Base-by-base conservation (phyloP, 2,113 vertebrate genomes). In the Larimichthys crocea region DNA sequence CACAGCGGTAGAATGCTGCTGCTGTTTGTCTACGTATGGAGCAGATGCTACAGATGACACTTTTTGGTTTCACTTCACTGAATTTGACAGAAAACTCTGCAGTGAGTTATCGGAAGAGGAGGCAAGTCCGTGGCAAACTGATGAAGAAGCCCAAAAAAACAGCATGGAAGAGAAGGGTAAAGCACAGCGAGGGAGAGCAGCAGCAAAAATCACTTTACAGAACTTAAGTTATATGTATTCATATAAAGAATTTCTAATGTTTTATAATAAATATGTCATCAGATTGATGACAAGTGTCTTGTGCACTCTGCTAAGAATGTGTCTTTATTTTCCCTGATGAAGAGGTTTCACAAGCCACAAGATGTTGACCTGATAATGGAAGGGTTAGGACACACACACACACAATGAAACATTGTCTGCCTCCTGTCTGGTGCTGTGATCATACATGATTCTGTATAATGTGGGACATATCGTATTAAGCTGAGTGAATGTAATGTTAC, bases 41-140 rank as follows among this genome's bases (percentile, higher is more conserved):
- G 42, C 8, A 65, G 74, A 5, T 31, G 46, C 24, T 56, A 19
- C 35, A 70, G 19, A 48, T 50, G 50, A 53, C 5, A 50, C 35
- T 14, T 35, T 74, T 46, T 16, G 52, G 40, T 53, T 29, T 17
- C 64, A 61, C 35, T 49, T 49, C 22, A 53, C 29, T 10, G 5
- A 56, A 71, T 67, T 16, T 60, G 66, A 62, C 57, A 10, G 26
- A 81, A 69, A 68, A 65, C 40, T 71, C 63, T 24, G 59, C 49
- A 50, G 76, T 31, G n/a, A 49, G 48, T 20, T 14, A 65, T 60
- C 22, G n/a, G 64, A 64, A n/a, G 48, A 49, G 19, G 53, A 56
- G 10, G 26, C 46, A 49, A 35, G 35, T 53, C 46, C 19, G 17
- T 8, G 46, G 0, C 40, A 42, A 48, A 78, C 48, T 16, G 49